Percentiles rank a stretch among this genome's conserved stretches.
phyloP scores from a whole-genome alignment of 2,113 vertebrate species.

The Catharus minimus region DNA sequence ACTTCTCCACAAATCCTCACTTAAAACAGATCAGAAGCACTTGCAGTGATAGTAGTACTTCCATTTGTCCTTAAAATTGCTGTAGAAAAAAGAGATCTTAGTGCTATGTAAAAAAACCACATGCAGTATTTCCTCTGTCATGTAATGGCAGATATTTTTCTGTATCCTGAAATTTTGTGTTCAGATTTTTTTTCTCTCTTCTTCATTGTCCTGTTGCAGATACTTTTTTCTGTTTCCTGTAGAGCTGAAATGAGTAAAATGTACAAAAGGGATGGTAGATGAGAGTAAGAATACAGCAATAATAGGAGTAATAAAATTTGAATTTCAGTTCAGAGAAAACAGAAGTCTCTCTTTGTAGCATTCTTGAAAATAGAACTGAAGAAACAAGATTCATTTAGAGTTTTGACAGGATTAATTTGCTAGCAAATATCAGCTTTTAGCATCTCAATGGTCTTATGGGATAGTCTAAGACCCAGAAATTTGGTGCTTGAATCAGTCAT shows the following conservation, averaged over 20 bases:
- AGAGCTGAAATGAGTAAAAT: not conserved
- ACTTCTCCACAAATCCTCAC: not conserved
- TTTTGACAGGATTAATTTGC: not conserved
- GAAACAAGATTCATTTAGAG: not conserved
- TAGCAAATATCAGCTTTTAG: not conserved
- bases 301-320: not conserved
- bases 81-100: not conserved
- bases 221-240: not conserved
- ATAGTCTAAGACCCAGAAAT: not conserved
- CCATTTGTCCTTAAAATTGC: not conserved
- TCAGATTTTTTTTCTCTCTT: not conserved
- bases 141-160: not conserved
- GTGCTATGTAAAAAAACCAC: not conserved
- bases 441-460: not conserved
- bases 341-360: not conserved
- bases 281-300: not conserved
- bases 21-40: not conserved
- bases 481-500: not conserved
- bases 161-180: not conserved
- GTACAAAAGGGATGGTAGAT: not conserved
- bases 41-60: not conserved
- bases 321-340: not conserved
- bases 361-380: not conserved
- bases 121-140: accelerated
- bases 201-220: not conserved